Evolutionary conservation across 2,888 invertebrate species (phyloP).

Genomic region (Apeira syringaria): DNA sequence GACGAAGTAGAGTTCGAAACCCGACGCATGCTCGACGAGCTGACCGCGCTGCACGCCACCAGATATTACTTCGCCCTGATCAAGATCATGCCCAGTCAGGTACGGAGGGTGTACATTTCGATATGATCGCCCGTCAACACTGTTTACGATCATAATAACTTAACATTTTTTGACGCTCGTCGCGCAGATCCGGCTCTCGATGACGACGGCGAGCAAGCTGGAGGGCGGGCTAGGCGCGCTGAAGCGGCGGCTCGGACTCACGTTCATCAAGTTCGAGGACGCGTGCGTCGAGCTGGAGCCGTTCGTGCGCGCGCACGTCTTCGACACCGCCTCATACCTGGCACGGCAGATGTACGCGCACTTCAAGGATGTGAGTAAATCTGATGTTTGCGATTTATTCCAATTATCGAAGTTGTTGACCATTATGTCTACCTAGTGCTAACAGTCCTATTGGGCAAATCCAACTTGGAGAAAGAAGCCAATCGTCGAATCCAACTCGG

Average conservation of each 20-base stretch:
- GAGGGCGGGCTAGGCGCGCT: constrained; percentile 87
- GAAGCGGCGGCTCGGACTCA: constrained; percentile 93
- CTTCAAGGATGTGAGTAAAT: constrained; percentile 90
- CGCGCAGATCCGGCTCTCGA: constrained; percentile 91
- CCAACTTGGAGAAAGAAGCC: no score
- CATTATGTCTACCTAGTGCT: no score
- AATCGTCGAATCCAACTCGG: no score
- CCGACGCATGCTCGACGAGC: constrained; percentile 90
- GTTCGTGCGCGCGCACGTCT: constrained; percentile 93
- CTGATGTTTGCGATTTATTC: no score
- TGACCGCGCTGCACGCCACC: constrained; percentile 91
- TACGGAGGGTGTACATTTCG: neutral
- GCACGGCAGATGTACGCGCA: constrained; percentile 92
- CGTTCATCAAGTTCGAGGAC: constrained; percentile 97
- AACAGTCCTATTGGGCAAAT: no score
- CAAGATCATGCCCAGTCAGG: constrained; percentile 90
- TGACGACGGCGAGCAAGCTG: constrained; percentile 94
- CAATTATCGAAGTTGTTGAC: no score
- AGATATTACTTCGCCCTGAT: constrained; percentile 94
- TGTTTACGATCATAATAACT: no score
- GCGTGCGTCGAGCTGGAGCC: constrained; percentile 96
- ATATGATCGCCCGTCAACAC: no score
- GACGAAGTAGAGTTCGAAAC: constrained; percentile 93
- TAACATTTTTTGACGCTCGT: no score
- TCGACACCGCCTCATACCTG: constrained; percentile 95